These are phyloP conservation scores for Anthonomus grandis DNA, from an alignment of 1,140 invertebrate species.

Conservation along the genomic window DNA sequence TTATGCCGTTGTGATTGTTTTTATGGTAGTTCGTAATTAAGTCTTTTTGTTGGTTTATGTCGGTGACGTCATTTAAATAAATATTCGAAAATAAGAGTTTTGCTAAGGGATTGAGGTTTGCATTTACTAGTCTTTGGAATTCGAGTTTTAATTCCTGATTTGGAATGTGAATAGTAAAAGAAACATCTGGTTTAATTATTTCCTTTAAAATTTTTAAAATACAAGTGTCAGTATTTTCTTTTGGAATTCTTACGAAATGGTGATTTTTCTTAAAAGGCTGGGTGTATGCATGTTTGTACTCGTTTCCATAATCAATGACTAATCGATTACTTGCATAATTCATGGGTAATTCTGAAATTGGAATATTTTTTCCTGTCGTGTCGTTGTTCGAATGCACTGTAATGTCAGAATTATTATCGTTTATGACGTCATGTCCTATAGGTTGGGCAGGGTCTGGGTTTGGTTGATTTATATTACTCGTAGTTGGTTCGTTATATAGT, in stretches of 20 bases:
- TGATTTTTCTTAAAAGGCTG: constrained; percentile 12
- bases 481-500: background rate
- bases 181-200: constrained; percentile 8
- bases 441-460: too few relatives aligned
- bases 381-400: constrained; percentile 11
- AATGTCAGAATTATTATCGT: constrained; percentile 7
- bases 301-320: constrained; percentile 7
- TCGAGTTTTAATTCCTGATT: constrained; percentile 7
- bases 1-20: too few relatives aligned
- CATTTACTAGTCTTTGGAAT: constrained; percentile 11
- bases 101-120: background rate
- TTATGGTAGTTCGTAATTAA: too few relatives aligned
- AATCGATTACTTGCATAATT: constrained; percentile 12
- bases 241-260: constrained; percentile 2
- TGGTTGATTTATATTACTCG: too few relatives aligned
- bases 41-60: too few relatives aligned
- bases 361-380: constrained; percentile 6
- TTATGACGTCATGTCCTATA: too few relatives aligned
- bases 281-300: background rate
- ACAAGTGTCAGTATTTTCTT: background rate
- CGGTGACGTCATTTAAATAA: too few relatives aligned
- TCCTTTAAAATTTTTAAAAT: background rate
- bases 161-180: constrained; percentile 12
- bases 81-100: constrained; percentile 4
- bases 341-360: constrained; percentile 8